Base-by-base conservation (phyloP, 2,113 vertebrate species). In the Acinonyx jubatus region DNA sequence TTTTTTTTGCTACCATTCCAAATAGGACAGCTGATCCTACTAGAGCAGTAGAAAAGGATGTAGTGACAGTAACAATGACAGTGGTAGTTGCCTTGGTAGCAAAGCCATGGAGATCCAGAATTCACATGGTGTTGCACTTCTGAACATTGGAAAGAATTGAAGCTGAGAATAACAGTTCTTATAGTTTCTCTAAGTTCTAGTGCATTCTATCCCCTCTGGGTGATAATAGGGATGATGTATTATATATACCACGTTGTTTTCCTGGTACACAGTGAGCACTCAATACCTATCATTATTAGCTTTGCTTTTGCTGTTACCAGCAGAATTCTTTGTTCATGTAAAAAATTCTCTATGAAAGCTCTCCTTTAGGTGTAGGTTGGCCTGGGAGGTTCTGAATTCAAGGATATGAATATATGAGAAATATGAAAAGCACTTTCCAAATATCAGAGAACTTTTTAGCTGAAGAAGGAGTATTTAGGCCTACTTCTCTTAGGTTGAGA, bases 311-410 rank as follows among this genome's bases (percentile, higher is more conserved):
- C 23, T 57, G 4, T 90, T 68, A 52, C 1, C 16, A 33, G 16
- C 8, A 84, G 74, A 92, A 90, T 29, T 33, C 7, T 90, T 74
- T 48, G 25, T 33, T 97, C 71, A 73, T 52, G 89, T 79, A 31
- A 80, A 76, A 76, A 97, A 66, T 14, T 0, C 19, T 52, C 18
- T 81, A 4, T 25, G 41, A 41, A 73, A 92, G 81, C 50, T 92
- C 31, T 14, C 21, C 3, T 11, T 48, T 61, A 81, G 63, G 29
- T 81, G 0, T n/a, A 33, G 14, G 12, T 91, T 89, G 33, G 16
- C 12, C 73, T 38, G 1, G 7, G 74, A 89, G 6, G 8, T 45
- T 97, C 61, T 63, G 29, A 90, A 55, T 73, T 85, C 48, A 95
- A 68, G 4, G 8, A 13, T n/a, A 48, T 31, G 33, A 74, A 90